These are phyloP conservation scores for Diadema setosum DNA, from an alignment of 35 echinoderm and acorn worm genomes.

Conservation along the genomic window DNA sequence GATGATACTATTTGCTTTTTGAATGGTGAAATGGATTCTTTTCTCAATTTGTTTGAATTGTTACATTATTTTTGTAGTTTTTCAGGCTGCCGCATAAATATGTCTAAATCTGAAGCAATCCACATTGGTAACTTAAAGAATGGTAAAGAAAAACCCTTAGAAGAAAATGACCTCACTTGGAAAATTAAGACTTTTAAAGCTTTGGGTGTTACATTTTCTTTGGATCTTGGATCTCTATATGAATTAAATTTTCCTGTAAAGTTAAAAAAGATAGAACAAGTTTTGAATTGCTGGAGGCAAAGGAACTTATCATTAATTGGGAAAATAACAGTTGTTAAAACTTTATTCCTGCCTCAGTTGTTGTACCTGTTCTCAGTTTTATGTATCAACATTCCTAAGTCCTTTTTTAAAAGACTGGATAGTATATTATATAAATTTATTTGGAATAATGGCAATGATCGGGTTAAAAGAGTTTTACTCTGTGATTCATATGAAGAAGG, in stretches of 20 bases:
- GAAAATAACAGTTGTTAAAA: neutral
- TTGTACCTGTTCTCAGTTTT: neutral
- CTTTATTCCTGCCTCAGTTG: neutral
- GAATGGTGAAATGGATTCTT: neutral
- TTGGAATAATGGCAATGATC: neutral
- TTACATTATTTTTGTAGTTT: neutral
- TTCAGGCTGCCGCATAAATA: neutral
- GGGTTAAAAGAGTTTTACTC: neutral
- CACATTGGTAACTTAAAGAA: neutral
- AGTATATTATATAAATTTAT: neutral
- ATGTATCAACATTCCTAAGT: neutral
- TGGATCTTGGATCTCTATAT: neutral
- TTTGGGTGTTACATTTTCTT: neutral
- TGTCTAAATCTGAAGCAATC: neutral
- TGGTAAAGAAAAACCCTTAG: neutral
- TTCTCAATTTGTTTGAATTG: neutral
- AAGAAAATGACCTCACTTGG: neutral
- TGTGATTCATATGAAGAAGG: neutral
- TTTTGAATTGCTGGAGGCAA: neutral
- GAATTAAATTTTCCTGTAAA: neutral
- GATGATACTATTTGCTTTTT: slow-evolving; percentile 17
- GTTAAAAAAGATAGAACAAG: neutral
- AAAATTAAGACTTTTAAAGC: neutral
- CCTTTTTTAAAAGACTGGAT: neutral
- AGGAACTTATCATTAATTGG: neutral